Percentiles rank a stretch among this genome's conserved stretches.
These are phyloP conservation scores for Neotragus moschatus DNA, from an alignment of 2,113 vertebrate genomes.

Conservation along the genomic window DNA sequence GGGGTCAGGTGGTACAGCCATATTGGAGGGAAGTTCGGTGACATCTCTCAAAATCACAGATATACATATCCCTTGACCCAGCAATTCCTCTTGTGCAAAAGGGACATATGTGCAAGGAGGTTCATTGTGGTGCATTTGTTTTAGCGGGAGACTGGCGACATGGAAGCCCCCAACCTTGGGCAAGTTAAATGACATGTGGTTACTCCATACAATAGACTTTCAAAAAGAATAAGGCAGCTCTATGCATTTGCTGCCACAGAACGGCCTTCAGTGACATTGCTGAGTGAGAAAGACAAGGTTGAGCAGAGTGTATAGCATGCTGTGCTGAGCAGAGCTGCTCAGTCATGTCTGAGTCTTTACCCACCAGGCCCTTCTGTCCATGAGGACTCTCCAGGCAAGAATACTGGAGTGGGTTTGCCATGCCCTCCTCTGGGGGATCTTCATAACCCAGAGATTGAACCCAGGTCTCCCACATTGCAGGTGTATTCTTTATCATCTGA, in stretches of 20 bases:
- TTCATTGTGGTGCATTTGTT: not conserved
- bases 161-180: not conserved
- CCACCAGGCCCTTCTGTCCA: not conserved
- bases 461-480: not conserved
- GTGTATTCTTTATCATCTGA: not conserved
- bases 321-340: not conserved
- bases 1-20: not conserved
- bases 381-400: not conserved
- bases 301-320: not conserved
- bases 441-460: not conserved
- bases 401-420: not conserved
- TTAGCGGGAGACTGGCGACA: not conserved
- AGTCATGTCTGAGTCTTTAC: not conserved
- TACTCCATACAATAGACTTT: not conserved
- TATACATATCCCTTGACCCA: not conserved
- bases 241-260: not conserved
- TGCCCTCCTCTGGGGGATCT: not conserved
- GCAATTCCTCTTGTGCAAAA: not conserved
- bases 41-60: not conserved
- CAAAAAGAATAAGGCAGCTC: not conserved
- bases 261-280: not conserved
- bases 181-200: not conserved
- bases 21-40: not conserved
- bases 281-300: not conserved
- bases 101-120: rapidly evolving